Conservation (phyloP, 92 coral and sea anemone species). For the Pocillopora grandis region DNA sequence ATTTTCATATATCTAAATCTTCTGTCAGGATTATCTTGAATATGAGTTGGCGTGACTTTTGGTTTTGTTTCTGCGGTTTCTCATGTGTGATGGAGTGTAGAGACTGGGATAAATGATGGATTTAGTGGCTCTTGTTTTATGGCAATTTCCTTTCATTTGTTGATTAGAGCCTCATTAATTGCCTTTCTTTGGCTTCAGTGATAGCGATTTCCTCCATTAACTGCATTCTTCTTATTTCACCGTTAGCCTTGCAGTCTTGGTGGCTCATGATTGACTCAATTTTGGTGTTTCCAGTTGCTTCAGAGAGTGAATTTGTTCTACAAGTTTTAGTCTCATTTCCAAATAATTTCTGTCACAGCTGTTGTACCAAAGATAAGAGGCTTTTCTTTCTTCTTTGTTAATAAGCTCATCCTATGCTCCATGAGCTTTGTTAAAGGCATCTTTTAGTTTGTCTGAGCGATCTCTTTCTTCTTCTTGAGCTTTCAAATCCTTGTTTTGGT, state of each 20-base stretch:
- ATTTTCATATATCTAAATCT: too few species aligned
- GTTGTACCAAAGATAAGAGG: constrained; percentile 1
- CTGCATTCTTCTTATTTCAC: constrained; percentile 31
- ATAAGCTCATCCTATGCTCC: not conserved
- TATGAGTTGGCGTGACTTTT: too few species aligned
- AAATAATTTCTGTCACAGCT: constrained; percentile 10
- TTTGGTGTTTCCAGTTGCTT: not conserved
- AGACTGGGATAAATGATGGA: too few species aligned
- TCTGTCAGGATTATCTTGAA: too few species aligned
- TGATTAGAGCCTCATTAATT: not conserved
- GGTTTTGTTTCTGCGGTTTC: too few species aligned
- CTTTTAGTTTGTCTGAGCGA: too few species aligned
- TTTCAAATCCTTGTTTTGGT: too few species aligned
- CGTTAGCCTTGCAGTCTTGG: constrained; percentile 22
- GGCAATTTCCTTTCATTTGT: too few species aligned
- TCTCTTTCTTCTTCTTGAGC: too few species aligned
- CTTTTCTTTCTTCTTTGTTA: constrained; percentile 3
- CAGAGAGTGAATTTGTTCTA: constrained; percentile 4
- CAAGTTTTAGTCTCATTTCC: constrained; percentile 1
- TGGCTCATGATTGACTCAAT: not conserved
- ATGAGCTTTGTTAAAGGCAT: too few species aligned
- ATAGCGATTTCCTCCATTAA: constrained; percentile 39
- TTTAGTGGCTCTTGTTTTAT: too few species aligned
- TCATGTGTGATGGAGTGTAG: too few species aligned
- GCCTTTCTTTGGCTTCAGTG: constrained; percentile 33